Evolutionary conservation across 2,888 invertebrate genomes (phyloP), one percentile per base, ranked within the genome.

Genomic region (Notodonta dromedarius): DNA sequence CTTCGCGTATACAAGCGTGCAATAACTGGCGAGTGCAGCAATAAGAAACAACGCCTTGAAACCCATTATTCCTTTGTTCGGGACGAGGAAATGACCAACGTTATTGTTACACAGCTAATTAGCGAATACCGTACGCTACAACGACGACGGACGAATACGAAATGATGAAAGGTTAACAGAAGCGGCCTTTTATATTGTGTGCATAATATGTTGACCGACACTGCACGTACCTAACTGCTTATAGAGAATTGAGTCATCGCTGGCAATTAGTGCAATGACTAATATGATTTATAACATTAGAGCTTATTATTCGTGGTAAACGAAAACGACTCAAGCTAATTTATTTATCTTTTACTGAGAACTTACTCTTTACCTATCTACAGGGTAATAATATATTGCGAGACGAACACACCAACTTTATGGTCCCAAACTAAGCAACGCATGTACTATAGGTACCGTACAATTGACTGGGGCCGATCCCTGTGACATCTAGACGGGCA

Each of bases 111-210:
- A 59, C 35, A 50, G 64, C 58, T 70, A 65, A 67, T 74, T 71
- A 63, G 65, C 56, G 58, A 65, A 63, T 65, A 50, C 40, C 50
- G 14, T 66, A 65, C 60, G 32, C 56, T 60, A 64, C n/a, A n/a
- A n/a, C 66, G 59, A 44, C 13, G 64, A 67, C 66, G 70, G 61
- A 69, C 68, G 73, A 69, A 73, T 74, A 70, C 69, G 63, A 71
- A 73, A 70, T 70, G 73, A 69, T 61, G 73, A 76, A 72, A 80
- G 81, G 80, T 81, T 75, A 80, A 59, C 60, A 50, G 65, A 59
- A 69, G 69, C 68, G 58, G 69, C 67, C 60, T 70, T 71, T 54
- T 76, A 76, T 35, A 35, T 62, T 50, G 35, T 60, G 65, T 72
- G 62, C 65, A 69, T 61, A 65, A 35, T 56, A 57, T 44, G 53